These are phyloP conservation scores for Parapristionchus giblindavisi DNA, from an alignment of 2,888 invertebrate species.

Conservation along the genomic window DNA sequence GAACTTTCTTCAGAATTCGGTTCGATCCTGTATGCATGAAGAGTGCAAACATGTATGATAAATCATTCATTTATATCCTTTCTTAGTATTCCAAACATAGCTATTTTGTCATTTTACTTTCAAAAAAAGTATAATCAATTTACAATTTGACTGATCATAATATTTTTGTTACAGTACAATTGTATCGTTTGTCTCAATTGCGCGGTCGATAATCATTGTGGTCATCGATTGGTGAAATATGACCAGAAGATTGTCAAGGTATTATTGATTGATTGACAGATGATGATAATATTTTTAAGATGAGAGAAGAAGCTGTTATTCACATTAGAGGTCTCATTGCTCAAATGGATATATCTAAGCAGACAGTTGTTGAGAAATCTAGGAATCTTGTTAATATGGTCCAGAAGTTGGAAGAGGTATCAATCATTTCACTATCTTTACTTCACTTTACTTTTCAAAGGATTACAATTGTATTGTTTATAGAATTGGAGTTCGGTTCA, in stretches of 20 bases:
- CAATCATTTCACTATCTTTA: too few species aligned
- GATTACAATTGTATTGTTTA: not conserved
- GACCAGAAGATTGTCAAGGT: conserved; percentile 26
- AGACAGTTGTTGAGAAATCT: conserved; percentile 3
- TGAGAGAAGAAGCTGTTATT: conserved; percentile 1
- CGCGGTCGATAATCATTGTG: not conserved
- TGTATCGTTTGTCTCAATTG: conserved; percentile 12
- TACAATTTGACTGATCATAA: not conserved
- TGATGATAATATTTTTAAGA: not conserved
- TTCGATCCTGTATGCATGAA: not conserved
- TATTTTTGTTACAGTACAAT: not conserved
- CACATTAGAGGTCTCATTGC: not conserved
- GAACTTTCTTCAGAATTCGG: conserved; percentile 9
- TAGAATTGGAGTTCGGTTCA: not conserved
- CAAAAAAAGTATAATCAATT: too few species aligned
- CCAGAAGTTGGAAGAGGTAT: conserved; percentile 8
- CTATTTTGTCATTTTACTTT: not conserved
- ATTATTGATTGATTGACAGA: not conserved
- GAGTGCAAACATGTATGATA: conserved; percentile 12
- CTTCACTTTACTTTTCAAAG: conserved; percentile 1
- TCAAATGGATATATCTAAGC: conserved; percentile 8
- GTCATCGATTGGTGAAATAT: conserved; percentile 10
- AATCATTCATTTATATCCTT: not conserved
- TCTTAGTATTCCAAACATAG: not conserved
- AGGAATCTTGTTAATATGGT: not conserved